Base-by-base conservation (phyloP, 2,888 invertebrate species). In the Sisyra nigra region DNA sequence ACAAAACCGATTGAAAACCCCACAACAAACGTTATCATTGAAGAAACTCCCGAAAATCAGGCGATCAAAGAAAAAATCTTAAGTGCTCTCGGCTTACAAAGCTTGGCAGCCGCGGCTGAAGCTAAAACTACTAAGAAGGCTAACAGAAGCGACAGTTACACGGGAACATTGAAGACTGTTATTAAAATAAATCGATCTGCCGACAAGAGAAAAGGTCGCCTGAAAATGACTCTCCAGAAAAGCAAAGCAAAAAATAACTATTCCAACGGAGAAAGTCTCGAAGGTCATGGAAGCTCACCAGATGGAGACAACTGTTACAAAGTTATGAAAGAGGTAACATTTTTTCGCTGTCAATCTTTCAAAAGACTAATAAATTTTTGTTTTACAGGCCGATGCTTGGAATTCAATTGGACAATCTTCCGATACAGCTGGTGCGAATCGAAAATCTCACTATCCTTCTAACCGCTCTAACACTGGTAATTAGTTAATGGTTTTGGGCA, bases 121-220 rank as follows among this genome's bases (percentile, higher is more conserved):
- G 74, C 75, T 2, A 75, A 72, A 51, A 31, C 36, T n/a, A 24
- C 38, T n/a, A 45, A 41, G 14, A 39, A 37, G 37, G 17, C 34
- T 29, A 42, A 32, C 31, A 31, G 13, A 31, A 44, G 31, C 10
- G 24, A 8, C 18, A 53, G 72, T 51, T 84, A 80, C 54, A 83
- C 84, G 2, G 87, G 87, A 32, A 86, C 85, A 1, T 58, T 87
- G 49, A 87, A 86, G 58, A 85, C 86, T 51, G 80, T 87, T 52
- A 87, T 87, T 52, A 83, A 86, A 62, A 62, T 86, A 49, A 78
- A 76, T 57, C 71, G 77, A 48, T 64, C 55, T 47, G 53, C 48
- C 17, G 75, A 76, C 52, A 80, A 80, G 60, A 76, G 74, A 49
- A 61, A 65, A 30, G 72, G 72, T 42, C 70, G 80, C 48, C 59